A percentile compares a stretch with the other conserved stretches of the same genome.
phyloP scores from a whole-genome alignment of 2,797 vertebrate genomes.

The Lacerta viridis region DNA sequence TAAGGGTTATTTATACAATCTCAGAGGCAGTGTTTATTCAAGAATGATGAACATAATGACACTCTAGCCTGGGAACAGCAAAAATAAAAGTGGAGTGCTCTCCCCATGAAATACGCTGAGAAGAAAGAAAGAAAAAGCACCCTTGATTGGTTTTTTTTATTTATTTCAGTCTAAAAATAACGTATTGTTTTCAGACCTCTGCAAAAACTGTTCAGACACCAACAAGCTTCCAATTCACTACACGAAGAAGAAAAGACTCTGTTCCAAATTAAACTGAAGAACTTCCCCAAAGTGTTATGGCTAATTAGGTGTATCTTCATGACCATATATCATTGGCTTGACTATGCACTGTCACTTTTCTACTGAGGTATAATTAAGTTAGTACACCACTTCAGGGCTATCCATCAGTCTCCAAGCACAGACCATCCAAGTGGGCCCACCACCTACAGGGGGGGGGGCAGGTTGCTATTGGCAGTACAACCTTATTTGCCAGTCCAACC shows the following conservation, averaged over 20 bases:
- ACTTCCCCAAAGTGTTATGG: neutral
- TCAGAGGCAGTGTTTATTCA: slow-evolving; percentile 57
- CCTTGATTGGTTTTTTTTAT: slow-evolving; percentile 53
- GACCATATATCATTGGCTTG: neutral
- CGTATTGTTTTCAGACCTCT: slow-evolving; percentile 50
- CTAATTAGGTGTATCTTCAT: neutral
- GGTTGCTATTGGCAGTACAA: too few relatives aligned
- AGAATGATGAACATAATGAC: slow-evolving; percentile 64
- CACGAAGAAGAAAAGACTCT: neutral
- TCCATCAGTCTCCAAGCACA: neutral
- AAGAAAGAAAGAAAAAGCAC: slow-evolving; percentile 12
- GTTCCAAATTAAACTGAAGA: neutral
- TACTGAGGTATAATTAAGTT: neutral
- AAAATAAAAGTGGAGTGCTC: slow-evolving; percentile 57
- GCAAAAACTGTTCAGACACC: slow-evolving; percentile 34
- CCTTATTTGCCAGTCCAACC: too few relatives aligned
- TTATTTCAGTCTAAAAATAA: slow-evolving; percentile 70
- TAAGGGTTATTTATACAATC: slow-evolving; percentile 66
- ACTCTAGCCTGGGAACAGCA: slow-evolving; percentile 63
- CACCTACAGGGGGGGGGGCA: too few relatives aligned
- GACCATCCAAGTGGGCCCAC: too few relatives aligned
- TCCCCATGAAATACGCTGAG: slow-evolving; percentile 50
- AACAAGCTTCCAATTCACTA: slow-evolving; percentile 45
- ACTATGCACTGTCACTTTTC: neutral
- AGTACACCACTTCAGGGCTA: neutral